Evolutionary conservation across 37 sponge, comb jelly and placozoan genomes (phyloP).

Genomic region (Cliona cf. orientalis): DNA sequence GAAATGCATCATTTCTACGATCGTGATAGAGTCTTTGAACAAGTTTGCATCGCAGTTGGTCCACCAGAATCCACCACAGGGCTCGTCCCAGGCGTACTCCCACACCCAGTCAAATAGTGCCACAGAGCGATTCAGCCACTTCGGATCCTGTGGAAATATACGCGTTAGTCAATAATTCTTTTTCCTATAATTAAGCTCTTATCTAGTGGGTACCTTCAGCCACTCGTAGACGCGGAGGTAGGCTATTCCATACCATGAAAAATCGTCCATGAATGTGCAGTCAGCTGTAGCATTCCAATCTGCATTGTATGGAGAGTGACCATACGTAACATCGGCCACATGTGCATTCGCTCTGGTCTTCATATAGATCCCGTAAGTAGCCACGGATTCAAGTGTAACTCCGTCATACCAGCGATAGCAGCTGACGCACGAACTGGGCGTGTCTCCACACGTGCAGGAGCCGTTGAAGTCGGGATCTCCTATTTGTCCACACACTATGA

Average conservation of each 20-base stretch:
- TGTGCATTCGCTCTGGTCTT: background rate
- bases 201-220: conserved; percentile 53
- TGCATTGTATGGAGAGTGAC: conserved; percentile 55
- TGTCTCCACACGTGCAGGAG: conserved; percentile 14
- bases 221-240: conserved; percentile 55
- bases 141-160: conserved; percentile 14
- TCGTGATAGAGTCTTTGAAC: conserved; percentile 38
- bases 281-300: conserved; percentile 28
- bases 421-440: conserved; percentile 9
- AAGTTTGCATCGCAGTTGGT: conserved; percentile 2
- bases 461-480: background rate
- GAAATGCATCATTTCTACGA: conserved; percentile 32
- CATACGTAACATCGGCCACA: conserved; percentile 17
- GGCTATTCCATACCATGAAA: conserved; percentile 56
- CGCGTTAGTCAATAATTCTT: too few species aligned
- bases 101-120: conserved; percentile 29
- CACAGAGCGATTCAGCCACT: conserved; percentile 30
- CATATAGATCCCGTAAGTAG: conserved; percentile 34
- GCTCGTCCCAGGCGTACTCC: conserved; percentile 27
- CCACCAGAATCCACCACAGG: conserved; percentile 56
- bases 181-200: too few species aligned
- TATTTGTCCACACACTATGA: conserved; percentile 51
- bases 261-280: conserved; percentile 45
- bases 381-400: conserved; percentile 35
- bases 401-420: conserved; percentile 65